A percentile compares a stretch with the other conserved stretches of the same genome.
phyloP scores from a whole-genome alignment of 2,888 invertebrate species.

The Perizoma flavofasciatum region DNA sequence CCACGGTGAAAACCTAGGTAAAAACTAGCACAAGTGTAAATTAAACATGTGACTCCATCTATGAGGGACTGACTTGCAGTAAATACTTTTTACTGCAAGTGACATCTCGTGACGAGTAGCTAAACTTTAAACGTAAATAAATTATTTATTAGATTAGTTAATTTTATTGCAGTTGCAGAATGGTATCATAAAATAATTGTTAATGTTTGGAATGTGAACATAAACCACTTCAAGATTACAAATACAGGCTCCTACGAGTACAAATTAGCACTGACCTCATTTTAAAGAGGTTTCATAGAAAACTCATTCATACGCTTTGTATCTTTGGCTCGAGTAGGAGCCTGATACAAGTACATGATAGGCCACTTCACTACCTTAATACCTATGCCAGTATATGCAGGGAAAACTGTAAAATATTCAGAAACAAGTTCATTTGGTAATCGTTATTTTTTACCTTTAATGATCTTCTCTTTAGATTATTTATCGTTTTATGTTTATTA shows the following conservation, averaged over 20 bases:
- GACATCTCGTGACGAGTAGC: constrained; percentile 49
- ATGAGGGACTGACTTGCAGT: not conserved
- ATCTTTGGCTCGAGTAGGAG: constrained; percentile 9
- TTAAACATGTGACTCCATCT: constrained; percentile 3
- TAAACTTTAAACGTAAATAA: constrained; percentile 17
- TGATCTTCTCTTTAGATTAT: no score
- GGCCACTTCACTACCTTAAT: constrained; percentile 1
- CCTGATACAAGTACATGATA: constrained; percentile 9
- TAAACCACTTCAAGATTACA: constrained; percentile 20
- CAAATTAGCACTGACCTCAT: constrained; percentile 26
- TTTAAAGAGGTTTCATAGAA: constrained; percentile 25
- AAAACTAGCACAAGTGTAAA: not conserved
- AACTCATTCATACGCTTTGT: constrained; percentile 1
- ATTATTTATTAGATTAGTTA: not conserved
- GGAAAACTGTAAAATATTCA: no score
- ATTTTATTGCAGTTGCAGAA: constrained; percentile 14
- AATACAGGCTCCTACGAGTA: constrained; percentile 4
- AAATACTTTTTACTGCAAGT: not conserved
- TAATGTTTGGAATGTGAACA: constrained; percentile 16
- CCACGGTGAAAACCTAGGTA: constrained; percentile 9
- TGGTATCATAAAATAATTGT: constrained; percentile 1
- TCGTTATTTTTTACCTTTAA: no score
- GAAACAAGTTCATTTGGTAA: no score
- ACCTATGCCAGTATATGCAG: no score
- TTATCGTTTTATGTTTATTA: no score